These are phyloP conservation scores for Sterrhoptilus dennistouni DNA, from an alignment of 2,113 vertebrate genomes.

Conservation along the genomic window DNA sequence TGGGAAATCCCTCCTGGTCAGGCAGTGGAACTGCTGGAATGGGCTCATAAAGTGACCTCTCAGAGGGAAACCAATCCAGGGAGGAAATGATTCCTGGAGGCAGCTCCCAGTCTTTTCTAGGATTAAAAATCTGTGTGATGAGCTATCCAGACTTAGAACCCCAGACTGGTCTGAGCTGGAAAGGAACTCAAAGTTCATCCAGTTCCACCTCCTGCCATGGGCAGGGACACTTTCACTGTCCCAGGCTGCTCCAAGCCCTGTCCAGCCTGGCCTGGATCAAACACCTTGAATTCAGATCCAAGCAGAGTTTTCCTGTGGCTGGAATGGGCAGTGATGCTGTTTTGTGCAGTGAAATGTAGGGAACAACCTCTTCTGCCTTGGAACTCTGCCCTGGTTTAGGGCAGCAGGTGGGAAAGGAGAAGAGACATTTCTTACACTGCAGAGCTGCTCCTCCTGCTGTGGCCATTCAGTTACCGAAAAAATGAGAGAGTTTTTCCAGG, in stretches of 20 bases:
- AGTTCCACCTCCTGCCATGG: not conserved
- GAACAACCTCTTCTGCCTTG: fast-evolving
- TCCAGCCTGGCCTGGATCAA: not conserved
- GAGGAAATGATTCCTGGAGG: not conserved
- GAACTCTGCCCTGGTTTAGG: not conserved
- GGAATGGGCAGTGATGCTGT: not conserved
- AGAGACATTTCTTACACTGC: not conserved
- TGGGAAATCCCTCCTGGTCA: not conserved
- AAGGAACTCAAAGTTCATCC: not conserved
- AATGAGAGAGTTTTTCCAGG: not conserved
- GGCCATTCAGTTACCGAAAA: not conserved
- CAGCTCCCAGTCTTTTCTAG: not conserved
- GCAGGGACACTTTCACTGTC: not conserved
- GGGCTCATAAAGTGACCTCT: fast-evolving
- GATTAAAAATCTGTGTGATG: not conserved
- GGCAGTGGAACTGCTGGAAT: fast-evolving
- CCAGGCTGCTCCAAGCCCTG: not conserved
- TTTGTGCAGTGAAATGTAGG: not conserved
- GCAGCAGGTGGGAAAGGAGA: not conserved
- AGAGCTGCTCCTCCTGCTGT: not conserved
- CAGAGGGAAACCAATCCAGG: not conserved
- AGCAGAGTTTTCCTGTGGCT: not conserved
- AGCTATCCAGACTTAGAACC: not conserved
- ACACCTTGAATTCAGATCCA: not conserved
- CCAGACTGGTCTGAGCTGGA: not conserved